Evolutionary conservation across 37 sponge, comb jelly and placozoan species (phyloP).

Genomic region (Chondrilla cf. caribensis): DNA sequence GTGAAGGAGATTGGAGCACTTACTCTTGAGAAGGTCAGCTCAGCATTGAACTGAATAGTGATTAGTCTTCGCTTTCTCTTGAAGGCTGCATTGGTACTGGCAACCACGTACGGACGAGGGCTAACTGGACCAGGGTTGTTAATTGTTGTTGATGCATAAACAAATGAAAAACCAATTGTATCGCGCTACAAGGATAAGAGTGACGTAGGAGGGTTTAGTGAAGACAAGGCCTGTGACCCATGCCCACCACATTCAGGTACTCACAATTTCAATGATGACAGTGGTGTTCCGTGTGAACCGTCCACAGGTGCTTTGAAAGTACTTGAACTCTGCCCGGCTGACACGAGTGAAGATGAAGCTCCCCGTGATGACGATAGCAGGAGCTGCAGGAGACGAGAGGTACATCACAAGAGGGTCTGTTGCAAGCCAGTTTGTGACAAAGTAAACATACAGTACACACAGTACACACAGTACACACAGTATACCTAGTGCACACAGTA

Average conservation of each 20-base stretch:
- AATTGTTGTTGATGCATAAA: conserved; percentile 72
- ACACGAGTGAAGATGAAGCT: conserved; percentile 66
- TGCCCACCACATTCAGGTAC: not conserved
- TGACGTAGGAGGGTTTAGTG: not conserved
- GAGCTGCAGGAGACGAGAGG: no score
- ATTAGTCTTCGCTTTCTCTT: not conserved
- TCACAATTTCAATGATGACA: conserved; percentile 65
- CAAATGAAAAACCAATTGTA: conserved; percentile 49
- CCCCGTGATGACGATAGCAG: conserved; percentile 81
- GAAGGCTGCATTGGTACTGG: conserved; percentile 47
- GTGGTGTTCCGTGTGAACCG: conserved; percentile 52
- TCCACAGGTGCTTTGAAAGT: conserved; percentile 73
- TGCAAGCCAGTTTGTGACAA: no score
- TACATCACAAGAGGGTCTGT: not conserved
- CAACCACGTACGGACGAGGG: conserved; percentile 28
- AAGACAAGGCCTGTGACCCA: no score
- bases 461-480: no score
- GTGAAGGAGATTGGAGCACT: no score
- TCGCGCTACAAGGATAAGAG: conserved; percentile 53
- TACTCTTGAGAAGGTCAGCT: not conserved
- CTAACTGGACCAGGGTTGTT: conserved; percentile 81
- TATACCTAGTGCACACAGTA: no score
- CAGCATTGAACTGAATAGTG: not conserved
- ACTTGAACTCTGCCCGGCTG: conserved; percentile 77
- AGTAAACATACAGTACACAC: no score